A percentile compares a stretch with the other conserved stretches of the same genome.
These are phyloP conservation scores for Triplophysa dalaica DNA, from an alignment of 2,113 vertebrate species.

Conservation along the genomic window DNA sequence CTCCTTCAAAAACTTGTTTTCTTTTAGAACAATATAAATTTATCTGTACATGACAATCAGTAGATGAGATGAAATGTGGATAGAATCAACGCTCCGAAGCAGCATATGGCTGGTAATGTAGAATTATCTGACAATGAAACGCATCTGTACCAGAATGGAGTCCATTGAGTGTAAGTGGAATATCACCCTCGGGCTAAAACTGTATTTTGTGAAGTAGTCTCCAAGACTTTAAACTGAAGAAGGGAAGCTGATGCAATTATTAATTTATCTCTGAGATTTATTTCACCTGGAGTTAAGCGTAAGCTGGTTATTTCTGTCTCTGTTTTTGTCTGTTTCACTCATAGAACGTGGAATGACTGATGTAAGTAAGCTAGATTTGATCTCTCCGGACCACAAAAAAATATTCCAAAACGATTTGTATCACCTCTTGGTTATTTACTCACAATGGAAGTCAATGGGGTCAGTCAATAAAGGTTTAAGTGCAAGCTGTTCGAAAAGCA, in stretches of 20 bases:
- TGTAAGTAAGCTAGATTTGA: conserved; percentile 6
- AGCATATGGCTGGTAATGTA: neutral
- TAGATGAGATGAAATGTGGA: neutral
- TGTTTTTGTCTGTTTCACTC: neutral
- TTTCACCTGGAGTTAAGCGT: conserved; percentile 2
- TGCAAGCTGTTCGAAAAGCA: neutral
- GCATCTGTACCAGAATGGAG: conserved; percentile 11
- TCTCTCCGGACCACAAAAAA: neutral
- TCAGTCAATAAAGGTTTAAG: too few species aligned
- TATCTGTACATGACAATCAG: neutral
- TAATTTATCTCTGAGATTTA: conserved; percentile 58
- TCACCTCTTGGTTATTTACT: too few species aligned
- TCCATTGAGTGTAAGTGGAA: neutral
- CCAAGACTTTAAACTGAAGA: conserved; percentile 60
- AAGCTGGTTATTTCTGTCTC: conserved; percentile 10
- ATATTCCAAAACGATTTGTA: too few species aligned
- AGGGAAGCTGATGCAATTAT: conserved; percentile 57
- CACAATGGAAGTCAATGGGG: too few species aligned
- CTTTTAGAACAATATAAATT: neutral
- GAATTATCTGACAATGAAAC: conserved; percentile 10
- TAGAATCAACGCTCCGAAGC: neutral
- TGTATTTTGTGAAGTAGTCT: conserved; percentile 58
- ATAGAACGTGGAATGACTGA: neutral
- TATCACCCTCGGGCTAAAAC: neutral
- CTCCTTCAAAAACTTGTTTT: neutral